Evolutionary conservation across 1,140 invertebrate genomes (phyloP).

Genomic region (Epicauta chinensis): DNA sequence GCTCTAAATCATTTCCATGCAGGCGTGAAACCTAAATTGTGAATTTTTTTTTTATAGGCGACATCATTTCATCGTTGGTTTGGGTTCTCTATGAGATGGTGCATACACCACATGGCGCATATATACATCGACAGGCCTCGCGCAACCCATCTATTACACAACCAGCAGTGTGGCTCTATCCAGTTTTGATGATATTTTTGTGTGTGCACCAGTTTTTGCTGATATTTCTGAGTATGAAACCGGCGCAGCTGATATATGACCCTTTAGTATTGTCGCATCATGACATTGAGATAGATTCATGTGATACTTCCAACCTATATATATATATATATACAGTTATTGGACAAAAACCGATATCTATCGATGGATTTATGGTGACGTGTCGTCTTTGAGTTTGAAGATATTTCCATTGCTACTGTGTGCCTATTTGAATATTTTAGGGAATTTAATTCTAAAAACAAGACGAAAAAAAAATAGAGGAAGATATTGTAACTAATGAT

Average conservation of each 20-base stretch:
- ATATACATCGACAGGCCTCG: too few relatives aligned
- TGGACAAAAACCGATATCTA: slow-evolving; percentile 21
- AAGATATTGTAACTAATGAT: slow-evolving; percentile 5
- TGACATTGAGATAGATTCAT: slow-evolving; percentile 33
- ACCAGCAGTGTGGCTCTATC: too few relatives aligned
- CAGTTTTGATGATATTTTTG: slow-evolving; percentile 22
- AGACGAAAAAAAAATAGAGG: too few relatives aligned
- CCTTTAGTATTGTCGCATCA: slow-evolving; percentile 21
- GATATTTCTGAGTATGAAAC: slow-evolving; percentile 32
- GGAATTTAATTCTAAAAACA: too few relatives aligned
- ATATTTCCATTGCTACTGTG: too few relatives aligned
- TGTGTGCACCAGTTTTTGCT: slow-evolving; percentile 29
- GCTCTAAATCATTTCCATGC: slow-evolving; percentile 21
- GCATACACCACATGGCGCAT: slow-evolving; percentile 13
- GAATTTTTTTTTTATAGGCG: slow-evolving; percentile 9
- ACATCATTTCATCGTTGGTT: background rate
- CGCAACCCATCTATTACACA: too few relatives aligned
- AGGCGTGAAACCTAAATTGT: slow-evolving; percentile 18
- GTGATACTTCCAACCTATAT: slow-evolving; percentile 16
- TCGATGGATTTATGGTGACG: slow-evolving; percentile 19
- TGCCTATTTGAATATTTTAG: too few relatives aligned
- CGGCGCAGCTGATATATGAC: slow-evolving; percentile 32
- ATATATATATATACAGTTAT: slow-evolving; percentile 21
- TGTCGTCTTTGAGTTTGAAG: too few relatives aligned
- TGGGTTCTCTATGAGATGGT: background rate